Conservation (phyloP, 2,113 vertebrate species). For the Origma solitaria region DNA sequence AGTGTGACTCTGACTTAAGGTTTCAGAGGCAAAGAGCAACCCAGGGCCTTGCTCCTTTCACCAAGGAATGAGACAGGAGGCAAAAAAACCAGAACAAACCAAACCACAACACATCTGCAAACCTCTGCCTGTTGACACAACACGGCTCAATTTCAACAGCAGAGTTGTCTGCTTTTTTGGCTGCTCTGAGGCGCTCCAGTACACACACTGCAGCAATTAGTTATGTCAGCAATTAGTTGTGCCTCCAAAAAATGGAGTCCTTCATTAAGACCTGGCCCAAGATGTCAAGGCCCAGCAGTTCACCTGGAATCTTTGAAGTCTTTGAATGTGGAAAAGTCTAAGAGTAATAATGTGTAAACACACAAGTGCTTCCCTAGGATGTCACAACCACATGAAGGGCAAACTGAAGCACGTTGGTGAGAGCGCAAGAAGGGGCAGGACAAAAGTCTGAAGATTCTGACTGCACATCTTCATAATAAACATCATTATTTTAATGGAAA, state of each 20-base stretch:
- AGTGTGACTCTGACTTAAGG: background rate
- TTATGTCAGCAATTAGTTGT: background rate
- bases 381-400: constrained; percentile 10
- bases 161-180: background rate
- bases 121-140: background rate
- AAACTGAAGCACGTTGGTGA: background rate
- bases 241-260: background rate
- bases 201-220: background rate
- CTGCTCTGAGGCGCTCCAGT: background rate
- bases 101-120: background rate
- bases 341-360: background rate
- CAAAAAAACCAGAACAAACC: background rate
- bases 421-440: background rate
- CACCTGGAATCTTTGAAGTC: constrained; percentile 17
- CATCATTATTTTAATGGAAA: background rate
- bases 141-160: background rate
- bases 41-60: background rate
- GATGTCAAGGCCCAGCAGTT: background rate
- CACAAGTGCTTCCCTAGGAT: background rate
- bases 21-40: background rate
- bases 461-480: background rate
- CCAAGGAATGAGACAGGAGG: background rate
- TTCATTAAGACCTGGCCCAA: background rate
- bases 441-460: background rate
- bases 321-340: background rate